Evolutionary conservation across 2,888 invertebrate genomes (phyloP), one percentile per base, ranked within the genome.

Genomic region (Acleris sparsana): DNA sequence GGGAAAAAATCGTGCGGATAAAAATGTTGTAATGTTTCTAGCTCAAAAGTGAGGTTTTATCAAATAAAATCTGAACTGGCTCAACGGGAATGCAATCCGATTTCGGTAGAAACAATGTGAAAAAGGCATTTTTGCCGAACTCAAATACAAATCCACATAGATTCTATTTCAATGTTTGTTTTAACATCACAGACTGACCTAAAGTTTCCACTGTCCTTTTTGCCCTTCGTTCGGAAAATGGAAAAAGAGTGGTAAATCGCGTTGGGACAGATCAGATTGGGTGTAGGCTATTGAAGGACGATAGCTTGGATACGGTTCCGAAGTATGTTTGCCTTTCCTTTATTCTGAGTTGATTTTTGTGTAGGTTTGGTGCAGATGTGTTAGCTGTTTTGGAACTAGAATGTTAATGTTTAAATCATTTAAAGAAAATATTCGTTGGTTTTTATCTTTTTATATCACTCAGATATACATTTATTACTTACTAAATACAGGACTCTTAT

Each of bases 171-270:
- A 16, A 6, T 55, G 43, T 43, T 55, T 43, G 55, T 55, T 55
- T 55, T 55, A 55, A 55, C 55, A 20, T 43, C 22, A 43, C 16
- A 16, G 55, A 43, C 55, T 55, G 57, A 25, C 57, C 57, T 46
- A 57, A 57, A n/a, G 9, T 55, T 55, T 43, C 9, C 55, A 5
- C 22, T 57, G 56, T 57, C 46, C 58, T 20, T 59, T 57, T 59
- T 48, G 18, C 33, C 48, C 58, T 58, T 58, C 46, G 22, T 1
- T 17, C 39, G 46, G 20, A 20, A 59, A 59, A 59, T 49, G 58
- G 58, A 49, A 49, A 59, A 59, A 57, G 46, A 25, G 29, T 16
- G 48, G 58, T 43, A 59, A 49, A 59, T 59, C 49, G 48, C 13
- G 48, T 49, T 49, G 49, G 58, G 39, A 53, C 17, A 33, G 18